Base-by-base conservation (phyloP, 2,113 vertebrate genomes). In the Plecturocebus donacophilus region DNA sequence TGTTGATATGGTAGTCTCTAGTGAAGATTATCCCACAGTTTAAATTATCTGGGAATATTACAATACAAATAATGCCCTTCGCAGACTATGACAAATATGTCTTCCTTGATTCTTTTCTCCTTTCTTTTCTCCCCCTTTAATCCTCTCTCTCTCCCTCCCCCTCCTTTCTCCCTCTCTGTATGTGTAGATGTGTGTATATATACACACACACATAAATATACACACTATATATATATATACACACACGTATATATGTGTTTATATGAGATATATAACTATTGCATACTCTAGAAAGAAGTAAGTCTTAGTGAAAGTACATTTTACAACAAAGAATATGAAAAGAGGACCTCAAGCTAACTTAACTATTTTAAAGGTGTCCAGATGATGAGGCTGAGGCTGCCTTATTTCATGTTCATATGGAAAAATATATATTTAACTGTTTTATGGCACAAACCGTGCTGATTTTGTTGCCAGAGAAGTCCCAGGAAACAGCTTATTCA, bases 1-100 rank as follows among this genome's bases (percentile, higher is more conserved):
- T 30, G 38, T 1, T 3, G 42, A 14, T 3, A 8, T 17, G 13
- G 19, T 0, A 0, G 6, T 66, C 13, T 71, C 23, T 2, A 9
- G 23, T 5, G 35, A 9, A 45, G 27, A 40, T 30, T 0, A n/a
- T 12, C 27, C 16, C 11, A n/a, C 1, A 32, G 79, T 32, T 91
- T 68, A 23, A 83, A 45, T 81, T 47, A 73, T 20, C 23, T 49
- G 42, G 45, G 10, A 73, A 54, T 23, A 82, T 42, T 58, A 32
- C 16, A 23, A 11, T 11, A 30, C 0, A 58, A 73, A 27, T 17
- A 27, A 80, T 5, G 32, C 2, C 17, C 45, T 81, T 82, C 61
- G 64, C 35, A 47, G 35, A 21, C 27, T 54, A 7, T 8, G 77
- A 70, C 35, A 45, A 32, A 23, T 49, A 32, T 30, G 0, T 61